These are phyloP conservation scores for Chrysopilus asiliformis DNA, from an alignment of 2,888 invertebrate genomes.

Conservation along the genomic window DNA sequence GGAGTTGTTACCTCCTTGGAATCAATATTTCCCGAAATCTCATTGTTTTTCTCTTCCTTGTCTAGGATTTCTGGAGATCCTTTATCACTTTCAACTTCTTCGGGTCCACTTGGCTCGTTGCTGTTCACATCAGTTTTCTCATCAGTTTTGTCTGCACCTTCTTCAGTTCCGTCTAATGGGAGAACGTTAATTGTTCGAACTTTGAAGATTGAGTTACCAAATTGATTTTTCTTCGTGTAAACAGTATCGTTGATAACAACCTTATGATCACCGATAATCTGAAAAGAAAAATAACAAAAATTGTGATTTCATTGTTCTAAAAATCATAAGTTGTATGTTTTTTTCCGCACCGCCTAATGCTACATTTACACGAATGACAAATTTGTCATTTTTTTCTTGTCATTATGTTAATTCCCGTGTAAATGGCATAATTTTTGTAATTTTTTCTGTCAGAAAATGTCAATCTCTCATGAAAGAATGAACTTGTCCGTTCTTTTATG, in stretches of 20 bases:
- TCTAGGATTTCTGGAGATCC: slow-evolving; percentile 9
- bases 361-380: too few species aligned
- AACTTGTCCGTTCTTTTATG: too few species aligned
- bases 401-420: too few species aligned
- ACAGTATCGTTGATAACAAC: slow-evolving; percentile 44
- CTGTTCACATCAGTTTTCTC: neutral
- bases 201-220: slow-evolving; percentile 32
- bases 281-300: slow-evolving; percentile 9
- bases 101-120: neutral
- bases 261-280: slow-evolving; percentile 42
- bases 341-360: neutral
- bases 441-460: too few species aligned
- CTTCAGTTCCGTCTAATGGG: slow-evolving; percentile 28
- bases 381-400: too few species aligned
- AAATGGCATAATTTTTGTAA: too few species aligned
- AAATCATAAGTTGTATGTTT: neutral
- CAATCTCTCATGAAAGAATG: too few species aligned
- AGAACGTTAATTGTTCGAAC: slow-evolving; percentile 40
- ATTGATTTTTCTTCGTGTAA: slow-evolving; percentile 33
- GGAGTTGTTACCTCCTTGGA: slow-evolving; percentile 28
- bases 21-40: slow-evolving; percentile 27
- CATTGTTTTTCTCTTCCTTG: slow-evolving; percentile 25
- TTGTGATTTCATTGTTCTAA: neutral
- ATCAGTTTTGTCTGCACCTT: neutral
- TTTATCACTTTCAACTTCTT: neutral